These are phyloP conservation scores for Pristis pectinata DNA, from an alignment of 2,797 vertebrate genomes.

Conservation along the genomic window DNA sequence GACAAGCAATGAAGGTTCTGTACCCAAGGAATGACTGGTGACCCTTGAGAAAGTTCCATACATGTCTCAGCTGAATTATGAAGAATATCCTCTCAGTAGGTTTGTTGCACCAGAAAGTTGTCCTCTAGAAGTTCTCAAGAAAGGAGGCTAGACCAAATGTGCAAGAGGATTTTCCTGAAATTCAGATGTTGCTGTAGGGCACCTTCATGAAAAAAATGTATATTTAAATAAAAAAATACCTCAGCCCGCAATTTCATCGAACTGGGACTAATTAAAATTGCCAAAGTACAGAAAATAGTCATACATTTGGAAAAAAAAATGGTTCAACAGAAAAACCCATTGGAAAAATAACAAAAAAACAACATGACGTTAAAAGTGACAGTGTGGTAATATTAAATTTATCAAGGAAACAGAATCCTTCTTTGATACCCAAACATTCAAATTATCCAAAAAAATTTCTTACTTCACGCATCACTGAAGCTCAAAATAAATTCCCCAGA, in stretches of 20 bases:
- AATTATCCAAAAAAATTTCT: conserved; percentile 38
- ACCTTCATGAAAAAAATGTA: background rate
- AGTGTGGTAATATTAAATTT: background rate
- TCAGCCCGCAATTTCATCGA: background rate
- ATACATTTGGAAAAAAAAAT: background rate
- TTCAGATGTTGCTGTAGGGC: too few relatives aligned
- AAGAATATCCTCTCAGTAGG: background rate
- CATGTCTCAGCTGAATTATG: background rate
- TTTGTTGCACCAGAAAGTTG: too few relatives aligned
- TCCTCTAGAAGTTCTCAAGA: background rate
- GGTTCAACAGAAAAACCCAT: background rate
- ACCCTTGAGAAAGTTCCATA: background rate
- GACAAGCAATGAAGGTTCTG: background rate
- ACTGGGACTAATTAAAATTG: background rate
- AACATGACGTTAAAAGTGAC: background rate
- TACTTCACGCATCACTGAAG: conserved; percentile 48
- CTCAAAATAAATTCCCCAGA: conserved; percentile 46
- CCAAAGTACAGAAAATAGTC: background rate
- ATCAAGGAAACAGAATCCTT: conserved; percentile 31
- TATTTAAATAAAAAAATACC: background rate
- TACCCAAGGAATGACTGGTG: background rate
- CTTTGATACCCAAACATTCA: conserved; percentile 23
- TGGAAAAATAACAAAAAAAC: background rate
- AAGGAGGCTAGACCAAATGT: background rate
- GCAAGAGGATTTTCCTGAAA: background rate